phyloP scores from a whole-genome alignment of 2,888 invertebrate species.

The Galerucella pusilla region DNA sequence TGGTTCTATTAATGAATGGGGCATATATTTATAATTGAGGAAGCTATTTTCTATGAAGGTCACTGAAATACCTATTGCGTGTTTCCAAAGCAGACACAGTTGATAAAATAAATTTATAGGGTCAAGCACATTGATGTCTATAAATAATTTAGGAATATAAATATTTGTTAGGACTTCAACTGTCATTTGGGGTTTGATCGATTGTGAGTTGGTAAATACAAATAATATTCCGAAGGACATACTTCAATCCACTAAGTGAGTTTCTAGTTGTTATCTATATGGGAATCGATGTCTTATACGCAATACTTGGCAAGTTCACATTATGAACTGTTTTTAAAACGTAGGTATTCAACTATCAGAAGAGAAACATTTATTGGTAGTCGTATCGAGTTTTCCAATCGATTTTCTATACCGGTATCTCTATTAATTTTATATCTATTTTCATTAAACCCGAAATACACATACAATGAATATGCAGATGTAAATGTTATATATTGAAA shows the following conservation, averaged over 20 bases:
- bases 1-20: too few relatives aligned
- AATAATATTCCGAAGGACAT: background rate
- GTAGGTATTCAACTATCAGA: too few relatives aligned
- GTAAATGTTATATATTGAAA: too few relatives aligned
- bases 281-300: background rate
- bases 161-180: background rate
- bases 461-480: too few relatives aligned
- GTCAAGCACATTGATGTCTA: conserved; percentile 4
- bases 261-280: background rate
- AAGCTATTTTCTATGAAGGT: background rate
- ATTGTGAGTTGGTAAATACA: background rate
- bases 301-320: background rate
- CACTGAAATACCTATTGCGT: background rate
- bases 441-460: too few relatives aligned
- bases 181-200: conserved; percentile 1
- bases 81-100: background rate
- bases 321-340: too few relatives aligned
- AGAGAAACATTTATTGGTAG: too few relatives aligned
- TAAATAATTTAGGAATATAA: background rate
- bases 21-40: too few relatives aligned
- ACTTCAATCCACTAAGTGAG: background rate
- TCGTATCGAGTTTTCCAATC: too few relatives aligned
- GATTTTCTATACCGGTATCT: too few relatives aligned
- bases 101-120: conserved; percentile 4
- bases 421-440: too few relatives aligned